Conservation (phyloP, 2,888 invertebrate species). For the Phaedon cochleariae region DNA sequence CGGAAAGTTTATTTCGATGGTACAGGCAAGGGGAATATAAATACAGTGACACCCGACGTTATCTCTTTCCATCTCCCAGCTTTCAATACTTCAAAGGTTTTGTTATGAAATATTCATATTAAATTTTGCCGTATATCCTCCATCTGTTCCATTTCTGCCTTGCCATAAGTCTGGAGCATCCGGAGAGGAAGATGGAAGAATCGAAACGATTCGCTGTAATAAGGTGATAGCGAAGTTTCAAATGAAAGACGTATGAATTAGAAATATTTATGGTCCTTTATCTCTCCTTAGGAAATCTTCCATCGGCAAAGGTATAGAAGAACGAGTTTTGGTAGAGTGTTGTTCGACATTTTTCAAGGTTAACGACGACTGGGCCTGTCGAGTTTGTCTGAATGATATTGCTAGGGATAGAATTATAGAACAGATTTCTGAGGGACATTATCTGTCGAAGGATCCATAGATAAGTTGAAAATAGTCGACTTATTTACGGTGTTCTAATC, state of each 20-base stretch:
- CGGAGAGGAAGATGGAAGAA: neutral
- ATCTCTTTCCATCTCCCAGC: constrained; percentile 20
- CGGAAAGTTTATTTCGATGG: neutral
- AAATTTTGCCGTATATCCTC: constrained; percentile 25
- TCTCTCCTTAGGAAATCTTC: too few relatives aligned
- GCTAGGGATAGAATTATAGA: too few relatives aligned
- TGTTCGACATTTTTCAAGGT: too few relatives aligned
- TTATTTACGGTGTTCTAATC: too few relatives aligned
- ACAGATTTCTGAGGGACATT: too few relatives aligned
- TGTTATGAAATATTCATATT: constrained; percentile 31
- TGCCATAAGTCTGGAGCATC: neutral
- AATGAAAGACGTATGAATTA: neutral
- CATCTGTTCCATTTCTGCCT: constrained; percentile 22
- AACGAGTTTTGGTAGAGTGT: too few relatives aligned
- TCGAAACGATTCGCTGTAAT: neutral
- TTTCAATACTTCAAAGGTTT: constrained; percentile 29
- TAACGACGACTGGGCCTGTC: too few relatives aligned
- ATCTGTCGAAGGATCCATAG: too few relatives aligned
- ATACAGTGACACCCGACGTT: neutral
- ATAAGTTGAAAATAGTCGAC: too few relatives aligned
- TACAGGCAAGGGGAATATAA: neutral
- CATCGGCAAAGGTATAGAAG: too few relatives aligned
- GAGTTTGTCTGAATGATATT: too few relatives aligned
- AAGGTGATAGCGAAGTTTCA: neutral
- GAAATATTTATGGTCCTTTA: too few relatives aligned